Evolutionary conservation across 2,888 invertebrate species (phyloP).

Genomic region (Syritta pipiens): DNA sequence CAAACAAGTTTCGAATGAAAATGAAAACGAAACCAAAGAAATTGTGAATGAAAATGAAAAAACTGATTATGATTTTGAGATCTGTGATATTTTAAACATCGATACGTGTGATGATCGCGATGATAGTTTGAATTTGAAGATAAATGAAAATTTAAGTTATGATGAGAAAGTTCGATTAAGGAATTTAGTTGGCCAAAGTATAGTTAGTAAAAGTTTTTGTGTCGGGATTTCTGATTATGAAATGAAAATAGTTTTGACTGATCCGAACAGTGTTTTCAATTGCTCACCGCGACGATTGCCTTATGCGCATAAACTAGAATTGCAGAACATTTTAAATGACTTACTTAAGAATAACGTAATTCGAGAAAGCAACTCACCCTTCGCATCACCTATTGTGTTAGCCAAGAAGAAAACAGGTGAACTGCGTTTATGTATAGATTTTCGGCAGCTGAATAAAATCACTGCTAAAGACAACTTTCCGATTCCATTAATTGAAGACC

Average conservation of each 20-base stretch:
- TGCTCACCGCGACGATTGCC: no score
- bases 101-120: neutral
- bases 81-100: conserved; percentile 6
- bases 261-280: neutral
- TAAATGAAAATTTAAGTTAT: conserved; percentile 9
- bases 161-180: neutral
- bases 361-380: conserved; percentile 6
- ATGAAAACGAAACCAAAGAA: no score
- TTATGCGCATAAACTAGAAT: neutral
- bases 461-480: no score
- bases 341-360: neutral
- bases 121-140: neutral
- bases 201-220: neutral
- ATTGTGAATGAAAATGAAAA: no score
- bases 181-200: neutral
- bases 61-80: no score
- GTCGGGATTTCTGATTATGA: neutral
- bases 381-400: neutral
- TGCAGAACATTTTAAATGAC: conserved; percentile 13
- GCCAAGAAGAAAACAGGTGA: conserved; percentile 20
- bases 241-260: conserved; percentile 3
- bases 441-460: no score
- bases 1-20: no score
- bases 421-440: no score
- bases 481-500: no score